phyloP scores from a whole-genome alignment of 2,888 invertebrate genomes.

The Charanyca ferruginea region DNA sequence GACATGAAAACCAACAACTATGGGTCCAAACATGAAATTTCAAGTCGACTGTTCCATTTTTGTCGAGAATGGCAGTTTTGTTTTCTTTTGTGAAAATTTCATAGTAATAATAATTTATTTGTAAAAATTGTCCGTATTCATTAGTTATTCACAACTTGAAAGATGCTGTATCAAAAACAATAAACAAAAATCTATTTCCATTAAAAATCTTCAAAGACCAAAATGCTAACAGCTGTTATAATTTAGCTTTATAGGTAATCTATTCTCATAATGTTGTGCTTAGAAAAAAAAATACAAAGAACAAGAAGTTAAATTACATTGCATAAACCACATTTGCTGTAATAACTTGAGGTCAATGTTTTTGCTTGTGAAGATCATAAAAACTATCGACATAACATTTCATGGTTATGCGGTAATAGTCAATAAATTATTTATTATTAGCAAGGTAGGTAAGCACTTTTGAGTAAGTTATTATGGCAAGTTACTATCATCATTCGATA shows the following conservation, averaged over 20 bases:
- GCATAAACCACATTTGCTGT: constrained; percentile 22
- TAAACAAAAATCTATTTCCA: too few relatives aligned
- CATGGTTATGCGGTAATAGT: constrained; percentile 45
- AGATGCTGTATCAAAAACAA: too few relatives aligned
- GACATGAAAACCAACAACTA: too few relatives aligned
- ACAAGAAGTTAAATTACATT: constrained; percentile 21
- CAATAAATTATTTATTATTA: constrained; percentile 44
- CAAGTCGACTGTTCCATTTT: too few relatives aligned
- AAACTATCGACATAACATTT: constrained; percentile 52
- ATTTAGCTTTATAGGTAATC: neutral
- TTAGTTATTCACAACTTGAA: too few relatives aligned
- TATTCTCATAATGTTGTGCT: constrained; percentile 12
- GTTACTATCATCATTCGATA: constrained; percentile 1
- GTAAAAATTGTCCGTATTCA: too few relatives aligned
- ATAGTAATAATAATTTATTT: too few relatives aligned
- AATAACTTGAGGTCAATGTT: constrained; percentile 38
- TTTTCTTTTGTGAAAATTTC: too few relatives aligned
- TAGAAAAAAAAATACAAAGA: constrained; percentile 4
- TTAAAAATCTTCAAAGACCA: too few relatives aligned
- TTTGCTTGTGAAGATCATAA: constrained; percentile 33
- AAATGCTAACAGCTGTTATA: neutral
- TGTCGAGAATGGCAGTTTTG: too few relatives aligned
- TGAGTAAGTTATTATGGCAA: constrained; percentile 26
- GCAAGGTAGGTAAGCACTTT: constrained; percentile 2
- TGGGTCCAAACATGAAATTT: too few relatives aligned